These are phyloP conservation scores for Ailuropoda melanoleuca DNA, from an alignment of 2,113 vertebrate genomes.

Conservation along the genomic window DNA sequence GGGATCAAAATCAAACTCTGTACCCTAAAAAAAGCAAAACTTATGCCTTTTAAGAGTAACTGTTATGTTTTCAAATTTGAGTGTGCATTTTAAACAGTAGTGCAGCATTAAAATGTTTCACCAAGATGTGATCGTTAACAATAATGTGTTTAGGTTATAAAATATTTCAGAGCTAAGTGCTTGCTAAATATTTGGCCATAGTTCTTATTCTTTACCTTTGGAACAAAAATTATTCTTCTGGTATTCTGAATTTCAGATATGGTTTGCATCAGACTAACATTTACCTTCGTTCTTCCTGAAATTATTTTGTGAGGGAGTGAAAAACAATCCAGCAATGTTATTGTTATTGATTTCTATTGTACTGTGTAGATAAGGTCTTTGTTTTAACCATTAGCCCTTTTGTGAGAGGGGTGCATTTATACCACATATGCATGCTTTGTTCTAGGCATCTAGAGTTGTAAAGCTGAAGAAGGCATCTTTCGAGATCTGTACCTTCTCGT, in stretches of 20 bases:
- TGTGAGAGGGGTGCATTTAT: neutral
- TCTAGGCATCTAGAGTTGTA: neutral
- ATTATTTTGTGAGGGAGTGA: neutral
- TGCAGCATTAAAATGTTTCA: neutral
- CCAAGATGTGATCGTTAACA: neutral
- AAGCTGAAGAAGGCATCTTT: neutral
- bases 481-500: neutral
- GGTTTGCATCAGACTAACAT: neutral
- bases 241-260: slow-evolving; percentile 28
- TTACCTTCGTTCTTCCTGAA: neutral
- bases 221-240: neutral
- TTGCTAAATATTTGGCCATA: slow-evolving; percentile 2
- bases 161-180: neutral
- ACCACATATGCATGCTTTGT: neutral
- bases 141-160: neutral
- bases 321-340: neutral
- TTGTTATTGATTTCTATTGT: neutral
- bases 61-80: neutral
- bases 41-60: neutral
- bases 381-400: neutral
- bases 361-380: neutral
- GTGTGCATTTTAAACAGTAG: neutral
- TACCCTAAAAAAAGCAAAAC: neutral
- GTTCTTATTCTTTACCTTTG: slow-evolving; percentile 19
- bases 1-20: neutral